Conservation (phyloP, 2,113 vertebrate genomes). For the Alethe diademata region DNA sequence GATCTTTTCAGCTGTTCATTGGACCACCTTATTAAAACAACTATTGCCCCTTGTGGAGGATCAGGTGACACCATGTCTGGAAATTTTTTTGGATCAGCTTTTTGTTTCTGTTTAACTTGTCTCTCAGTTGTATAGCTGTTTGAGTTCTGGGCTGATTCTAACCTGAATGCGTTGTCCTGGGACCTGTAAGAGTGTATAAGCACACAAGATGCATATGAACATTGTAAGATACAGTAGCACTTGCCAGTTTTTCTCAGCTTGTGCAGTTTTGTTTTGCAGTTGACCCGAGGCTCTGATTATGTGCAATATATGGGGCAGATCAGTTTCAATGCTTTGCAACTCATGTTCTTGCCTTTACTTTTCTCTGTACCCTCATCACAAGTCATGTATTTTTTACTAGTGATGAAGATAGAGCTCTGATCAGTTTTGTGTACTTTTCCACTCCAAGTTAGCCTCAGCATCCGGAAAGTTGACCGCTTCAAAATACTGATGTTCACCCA, state of each 20-base stretch:
- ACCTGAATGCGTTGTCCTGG: constrained; percentile 15
- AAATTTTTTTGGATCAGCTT: constrained; percentile 48
- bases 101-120: constrained; percentile 54
- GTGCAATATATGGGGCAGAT: not conserved
- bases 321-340: not conserved
- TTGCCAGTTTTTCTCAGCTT: constrained; percentile 33
- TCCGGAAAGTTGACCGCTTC: constrained; percentile 7
- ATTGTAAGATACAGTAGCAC: not conserved
- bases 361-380: not conserved
- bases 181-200: constrained; percentile 20
- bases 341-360: not conserved
- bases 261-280: constrained; percentile 13
- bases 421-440: constrained; percentile 36
- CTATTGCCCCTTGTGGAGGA: constrained; percentile 17
- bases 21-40: constrained; percentile 52
- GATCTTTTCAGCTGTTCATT: constrained; percentile 56
- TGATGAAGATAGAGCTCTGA: constrained; percentile 28
- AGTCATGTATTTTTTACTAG: not conserved
- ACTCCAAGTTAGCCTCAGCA: not conserved
- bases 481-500: constrained; percentile 13
- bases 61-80: constrained; percentile 60
- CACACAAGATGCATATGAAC: constrained; percentile 13
- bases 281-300: not conserved
- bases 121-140: constrained; percentile 25
- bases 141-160: constrained; percentile 52